Evolutionary conservation across 1,140 invertebrate species (phyloP), one percentile per base, ranked within the genome.

Genomic region (Brachionus calyciflorus): DNA sequence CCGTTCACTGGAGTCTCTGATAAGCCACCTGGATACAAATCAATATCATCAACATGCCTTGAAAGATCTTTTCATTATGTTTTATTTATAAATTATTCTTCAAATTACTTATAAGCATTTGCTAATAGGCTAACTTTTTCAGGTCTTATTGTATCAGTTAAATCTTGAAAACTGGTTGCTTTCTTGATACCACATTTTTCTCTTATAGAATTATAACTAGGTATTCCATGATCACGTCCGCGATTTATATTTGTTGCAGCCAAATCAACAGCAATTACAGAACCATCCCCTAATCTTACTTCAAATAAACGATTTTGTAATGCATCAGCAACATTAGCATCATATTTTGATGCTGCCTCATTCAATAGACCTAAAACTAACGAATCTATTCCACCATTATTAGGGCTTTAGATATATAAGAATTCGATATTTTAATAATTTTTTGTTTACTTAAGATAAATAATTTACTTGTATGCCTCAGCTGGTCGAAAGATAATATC

Each of bases 221-320:
- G 94, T 37, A 99, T 87, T 4, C 90, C 96, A 82, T 98, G 96
- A 83, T 99, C 96, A 78, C 96, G 85, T 0, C 92, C 91, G 80
- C 96, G 84, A 83, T 99, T 96, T 70, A 99, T 93, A 81, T 99
- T 99, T 82, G 99, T 91, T 0, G 94, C 92, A 2, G 95, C 96
- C 53, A 99, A 86, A 86, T 99, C 96, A 10, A 41, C 41, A 17
- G 73, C 73, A 19, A 76, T 60, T 33, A 57, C 49, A 9, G 53
- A 76, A 24, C 53, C 53, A 28, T 76, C 53, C 14, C 37, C 28
- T 19, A 76, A 28, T 14, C 46, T 24, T n/a, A 76, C 12, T 76
- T 76, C 73, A 21, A 76, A 76, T 30, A 76, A 44, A 14, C 46
- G 9, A 37, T 55, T 57, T 30, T 44, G 51, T 37, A 76, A 46